These are phyloP conservation scores for Typhlichthys subterraneus DNA, from an alignment of 2,797 vertebrate genomes.

Conservation along the genomic window DNA sequence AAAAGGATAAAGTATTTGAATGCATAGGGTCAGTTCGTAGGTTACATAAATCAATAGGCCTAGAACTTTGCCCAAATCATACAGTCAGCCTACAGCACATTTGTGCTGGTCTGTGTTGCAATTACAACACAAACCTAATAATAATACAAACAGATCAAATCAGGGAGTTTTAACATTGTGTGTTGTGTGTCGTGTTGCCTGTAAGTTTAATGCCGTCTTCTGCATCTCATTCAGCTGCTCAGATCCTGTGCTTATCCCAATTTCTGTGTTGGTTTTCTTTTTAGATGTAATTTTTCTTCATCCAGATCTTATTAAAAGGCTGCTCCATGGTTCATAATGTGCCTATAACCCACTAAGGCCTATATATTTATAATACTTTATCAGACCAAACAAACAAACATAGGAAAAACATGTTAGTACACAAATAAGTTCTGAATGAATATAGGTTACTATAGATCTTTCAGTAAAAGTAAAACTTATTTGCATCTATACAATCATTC, in stretches of 20 bases:
- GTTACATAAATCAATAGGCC: no score
- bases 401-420: conserved; percentile 39
- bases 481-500: no score
- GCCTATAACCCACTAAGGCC: no score
- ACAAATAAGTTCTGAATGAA: conserved; percentile 30
- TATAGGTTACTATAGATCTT: neutral
- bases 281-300: neutral
- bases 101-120: no score
- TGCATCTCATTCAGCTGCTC: conserved; percentile 49
- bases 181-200: conserved; percentile 49
- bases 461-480: no score
- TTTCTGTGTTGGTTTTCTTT: neutral
- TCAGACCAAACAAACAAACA: conserved; percentile 37
- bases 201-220: conserved; percentile 42
- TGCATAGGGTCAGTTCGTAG: neutral
- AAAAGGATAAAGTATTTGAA: conserved; percentile 7
- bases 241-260: conserved; percentile 18
- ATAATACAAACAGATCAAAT: conserved; percentile 54
- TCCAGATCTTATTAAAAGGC: no score
- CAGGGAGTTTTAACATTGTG: conserved; percentile 72
- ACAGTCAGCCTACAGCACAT: no score
- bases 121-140: conserved; percentile 9
- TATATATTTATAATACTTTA: neutral
- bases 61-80: no score
- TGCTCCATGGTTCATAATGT: no score